These are phyloP conservation scores for Oceanodroma leucorhoa DNA, from an alignment of 2,797 vertebrate genomes.

Conservation along the genomic window DNA sequence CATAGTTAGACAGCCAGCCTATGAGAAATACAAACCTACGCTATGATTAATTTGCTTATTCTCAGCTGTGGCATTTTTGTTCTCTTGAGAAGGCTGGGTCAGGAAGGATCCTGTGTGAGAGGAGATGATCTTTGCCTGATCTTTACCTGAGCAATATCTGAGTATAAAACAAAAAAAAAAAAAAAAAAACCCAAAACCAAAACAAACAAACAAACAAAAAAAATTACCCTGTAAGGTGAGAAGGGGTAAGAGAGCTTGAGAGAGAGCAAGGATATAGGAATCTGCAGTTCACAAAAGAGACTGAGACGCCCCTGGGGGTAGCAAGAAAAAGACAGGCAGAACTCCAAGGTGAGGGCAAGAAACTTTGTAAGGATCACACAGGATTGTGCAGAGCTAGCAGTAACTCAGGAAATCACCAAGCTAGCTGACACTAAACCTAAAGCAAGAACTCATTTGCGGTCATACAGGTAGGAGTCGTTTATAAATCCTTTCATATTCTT, in stretches of 20 bases:
- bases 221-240: not conserved
- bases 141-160: not conserved
- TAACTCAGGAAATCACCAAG: not conserved
- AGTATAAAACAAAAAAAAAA: not conserved
- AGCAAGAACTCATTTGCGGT: not conserved
- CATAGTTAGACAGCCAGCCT: not conserved
- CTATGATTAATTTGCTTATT: not conserved
- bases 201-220: not conserved
- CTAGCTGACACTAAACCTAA: not conserved
- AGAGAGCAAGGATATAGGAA: not conserved
- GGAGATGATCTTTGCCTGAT: not conserved
- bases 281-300: not conserved
- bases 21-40: not conserved
- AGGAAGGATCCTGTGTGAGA: not conserved
- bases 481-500: not conserved
- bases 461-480: not conserved
- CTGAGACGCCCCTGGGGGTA: fast-evolving
- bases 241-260: not conserved
- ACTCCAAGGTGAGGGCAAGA: not conserved
- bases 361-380: not conserved
- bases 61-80: not conserved
- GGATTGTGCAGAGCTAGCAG: not conserved
- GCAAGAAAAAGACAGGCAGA: not conserved
- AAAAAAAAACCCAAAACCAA: not conserved
- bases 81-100: not conserved